Conservation (phyloP, 2,888 invertebrate species). For the Campoplex nolae region DNA sequence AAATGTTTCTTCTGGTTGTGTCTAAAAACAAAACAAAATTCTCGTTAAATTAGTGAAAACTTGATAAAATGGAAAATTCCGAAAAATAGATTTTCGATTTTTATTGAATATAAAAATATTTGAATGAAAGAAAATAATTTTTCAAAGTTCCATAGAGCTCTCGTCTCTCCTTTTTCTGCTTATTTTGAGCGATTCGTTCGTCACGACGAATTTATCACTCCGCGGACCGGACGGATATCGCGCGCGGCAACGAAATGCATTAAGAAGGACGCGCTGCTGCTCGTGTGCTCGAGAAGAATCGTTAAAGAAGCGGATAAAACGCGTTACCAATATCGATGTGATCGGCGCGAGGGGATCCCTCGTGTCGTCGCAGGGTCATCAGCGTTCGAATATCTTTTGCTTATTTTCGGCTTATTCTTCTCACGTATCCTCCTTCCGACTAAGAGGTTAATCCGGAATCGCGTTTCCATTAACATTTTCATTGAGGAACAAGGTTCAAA, state of each 20-base stretch:
- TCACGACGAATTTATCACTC: not conserved
- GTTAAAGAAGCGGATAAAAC: slow-evolving; percentile 5
- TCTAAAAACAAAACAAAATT: too few relatives aligned
- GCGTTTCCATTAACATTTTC: too few relatives aligned
- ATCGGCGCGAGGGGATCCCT: slow-evolving; percentile 24
- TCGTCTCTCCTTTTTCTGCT: not conserved
- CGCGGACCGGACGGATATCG: slow-evolving; percentile 7
- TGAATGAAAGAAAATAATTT: too few relatives aligned
- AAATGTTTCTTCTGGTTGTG: too few relatives aligned
- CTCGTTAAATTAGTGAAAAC: too few relatives aligned
- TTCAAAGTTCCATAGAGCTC: too few relatives aligned
- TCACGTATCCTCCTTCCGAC: slow-evolving; percentile 16
- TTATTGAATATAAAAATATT: too few relatives aligned
- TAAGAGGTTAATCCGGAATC: slow-evolving; percentile 22
- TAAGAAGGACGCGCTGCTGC: not conserved
- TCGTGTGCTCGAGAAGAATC: slow-evolving; percentile 33
- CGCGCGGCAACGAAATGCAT: slow-evolving; percentile 6
- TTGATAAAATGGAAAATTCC: too few relatives aligned
- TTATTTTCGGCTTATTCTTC: slow-evolving; percentile 8
- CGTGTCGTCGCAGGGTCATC: slow-evolving; percentile 38
- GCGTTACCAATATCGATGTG: slow-evolving; percentile 59
- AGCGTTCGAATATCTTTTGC: not conserved
- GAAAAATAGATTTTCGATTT: too few relatives aligned
- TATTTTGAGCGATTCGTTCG: not conserved
- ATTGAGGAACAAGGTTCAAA: not conserved